These are phyloP conservation scores for Temnothorax rugatulus DNA, from an alignment of 2,888 invertebrate species.

Conservation along the genomic window DNA sequence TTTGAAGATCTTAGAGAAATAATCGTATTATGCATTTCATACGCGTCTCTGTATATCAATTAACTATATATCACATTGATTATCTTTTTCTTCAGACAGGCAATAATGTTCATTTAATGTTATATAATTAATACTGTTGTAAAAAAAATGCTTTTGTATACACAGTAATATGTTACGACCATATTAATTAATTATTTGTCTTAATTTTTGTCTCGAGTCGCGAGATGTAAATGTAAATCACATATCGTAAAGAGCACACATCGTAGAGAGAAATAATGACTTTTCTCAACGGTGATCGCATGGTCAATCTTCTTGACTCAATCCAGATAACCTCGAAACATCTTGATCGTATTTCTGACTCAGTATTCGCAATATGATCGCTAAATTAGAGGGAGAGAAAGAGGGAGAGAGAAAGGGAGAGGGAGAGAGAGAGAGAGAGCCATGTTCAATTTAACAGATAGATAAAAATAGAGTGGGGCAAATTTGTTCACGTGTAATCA, in stretches of 20 bases:
- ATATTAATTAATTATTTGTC: slow-evolving; percentile 20
- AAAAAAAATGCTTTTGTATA: background rate
- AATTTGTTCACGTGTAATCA: slow-evolving; percentile 36
- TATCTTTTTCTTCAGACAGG: background rate
- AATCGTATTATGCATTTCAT: background rate
- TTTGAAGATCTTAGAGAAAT: slow-evolving; percentile 3
- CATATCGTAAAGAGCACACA: background rate
- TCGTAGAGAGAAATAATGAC: slow-evolving; percentile 3
- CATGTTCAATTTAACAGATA: slow-evolving; percentile 27
- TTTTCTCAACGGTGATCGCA: slow-evolving; percentile 3
- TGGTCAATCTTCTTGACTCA: slow-evolving; percentile 16
- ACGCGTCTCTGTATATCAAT: background rate
- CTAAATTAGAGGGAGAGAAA: slow-evolving; percentile 6
- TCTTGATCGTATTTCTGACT: slow-evolving; percentile 39
- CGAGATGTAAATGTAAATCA: background rate
- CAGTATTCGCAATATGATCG: slow-evolving; percentile 14
- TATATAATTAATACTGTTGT: background rate
- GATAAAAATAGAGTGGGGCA: slow-evolving; percentile 28
- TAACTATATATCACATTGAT: background rate
- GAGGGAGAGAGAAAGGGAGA: background rate
- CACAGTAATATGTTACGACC: background rate
- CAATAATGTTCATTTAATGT: slow-evolving; percentile 11
- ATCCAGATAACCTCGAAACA: slow-evolving; percentile 29
- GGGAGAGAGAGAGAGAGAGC: background rate
- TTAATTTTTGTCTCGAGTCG: background rate